Percentiles rank a stretch among this genome's conserved stretches.
Evolutionary conservation across 2,888 invertebrate genomes (phyloP).

Genomic region (Drosophila anceps): DNA sequence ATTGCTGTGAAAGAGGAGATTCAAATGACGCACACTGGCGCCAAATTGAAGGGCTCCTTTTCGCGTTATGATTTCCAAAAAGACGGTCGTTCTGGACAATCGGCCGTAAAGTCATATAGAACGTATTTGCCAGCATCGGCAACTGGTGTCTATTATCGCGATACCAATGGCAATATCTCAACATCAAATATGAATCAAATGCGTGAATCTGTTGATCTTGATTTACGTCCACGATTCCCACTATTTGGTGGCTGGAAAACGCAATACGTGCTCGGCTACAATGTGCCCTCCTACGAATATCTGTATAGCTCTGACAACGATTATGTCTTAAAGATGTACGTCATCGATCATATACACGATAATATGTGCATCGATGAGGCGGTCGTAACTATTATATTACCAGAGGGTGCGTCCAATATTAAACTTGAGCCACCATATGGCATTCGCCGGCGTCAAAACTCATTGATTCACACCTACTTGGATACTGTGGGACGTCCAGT

Average conservation of each 20-base stretch:
- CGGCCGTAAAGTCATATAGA: constrained; percentile 96
- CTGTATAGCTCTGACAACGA: constrained; percentile 92
- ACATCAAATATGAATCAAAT: constrained; percentile 96
- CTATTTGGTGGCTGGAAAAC: constrained; percentile 99
- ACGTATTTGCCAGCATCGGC: constrained; percentile 95
- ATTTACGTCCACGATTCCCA: constrained; percentile 98
- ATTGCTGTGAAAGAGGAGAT: constrained; percentile 98
- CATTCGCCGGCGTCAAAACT: constrained; percentile 90
- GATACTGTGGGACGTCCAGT: constrained; percentile 97
- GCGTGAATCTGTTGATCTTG: constrained; percentile 97
- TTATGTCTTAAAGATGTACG: constrained; percentile 95
- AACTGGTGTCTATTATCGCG: constrained; percentile 96
- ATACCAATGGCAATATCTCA: constrained; percentile 99
- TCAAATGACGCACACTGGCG: constrained; percentile 96
- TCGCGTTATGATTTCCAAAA: constrained; percentile 99
- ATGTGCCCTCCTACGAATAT: constrained; percentile 98
- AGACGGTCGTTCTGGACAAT: constrained; percentile 93
- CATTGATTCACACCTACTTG: constrained; percentile 95
- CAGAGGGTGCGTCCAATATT: constrained; percentile 95
- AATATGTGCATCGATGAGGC: constrained; percentile 98
- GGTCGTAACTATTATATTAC: constrained; percentile 94
- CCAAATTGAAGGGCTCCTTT: constrained; percentile 96
- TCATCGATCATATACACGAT: constrained; percentile 98
- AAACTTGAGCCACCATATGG: constrained; percentile 93
- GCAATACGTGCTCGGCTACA: constrained; percentile 98